phyloP scores from a whole-genome alignment of 2,888 invertebrate species.

The Octonoba sinensis region DNA sequence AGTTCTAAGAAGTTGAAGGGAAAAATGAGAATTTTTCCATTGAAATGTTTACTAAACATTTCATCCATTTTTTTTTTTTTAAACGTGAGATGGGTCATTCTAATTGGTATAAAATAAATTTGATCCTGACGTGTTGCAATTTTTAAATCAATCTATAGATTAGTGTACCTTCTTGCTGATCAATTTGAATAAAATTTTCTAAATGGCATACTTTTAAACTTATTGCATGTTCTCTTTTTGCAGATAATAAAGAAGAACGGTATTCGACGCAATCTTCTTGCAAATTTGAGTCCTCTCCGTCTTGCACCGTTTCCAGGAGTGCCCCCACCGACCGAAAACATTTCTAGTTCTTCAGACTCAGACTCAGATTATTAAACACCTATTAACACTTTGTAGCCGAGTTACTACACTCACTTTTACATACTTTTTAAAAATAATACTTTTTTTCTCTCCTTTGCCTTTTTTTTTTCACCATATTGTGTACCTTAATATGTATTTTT shows the following conservation, averaged over 20 bases:
- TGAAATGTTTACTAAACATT: no score
- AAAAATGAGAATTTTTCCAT: no score
- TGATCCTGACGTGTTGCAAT: no score
- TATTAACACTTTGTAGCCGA: constrained; percentile 46
- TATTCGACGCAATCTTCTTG: constrained; percentile 57
- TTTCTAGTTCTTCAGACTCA: constrained; percentile 57
- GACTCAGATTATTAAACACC: constrained; percentile 59
- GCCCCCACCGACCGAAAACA: constrained; percentile 55
- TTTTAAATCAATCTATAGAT: no score
- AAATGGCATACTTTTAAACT: not conserved
- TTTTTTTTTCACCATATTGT: not conserved
- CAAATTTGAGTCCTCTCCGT: constrained; percentile 60
- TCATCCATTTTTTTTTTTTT: no score
- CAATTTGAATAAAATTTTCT: not conserved
- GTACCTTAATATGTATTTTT: not conserved
- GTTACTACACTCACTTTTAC: constrained; percentile 33
- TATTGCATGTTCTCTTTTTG: not conserved
- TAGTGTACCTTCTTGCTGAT: not conserved
- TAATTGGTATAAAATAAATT: no score
- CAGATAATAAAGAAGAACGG: constrained; percentile 59
- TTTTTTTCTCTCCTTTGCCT: not conserved
- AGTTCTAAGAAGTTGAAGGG: no score
- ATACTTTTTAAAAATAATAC: constrained; percentile 5
- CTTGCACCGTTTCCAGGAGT: constrained; percentile 56
- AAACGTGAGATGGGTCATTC: no score